Conservation (phyloP, 2,888 invertebrate species). For the Malachius bipustulatus region DNA sequence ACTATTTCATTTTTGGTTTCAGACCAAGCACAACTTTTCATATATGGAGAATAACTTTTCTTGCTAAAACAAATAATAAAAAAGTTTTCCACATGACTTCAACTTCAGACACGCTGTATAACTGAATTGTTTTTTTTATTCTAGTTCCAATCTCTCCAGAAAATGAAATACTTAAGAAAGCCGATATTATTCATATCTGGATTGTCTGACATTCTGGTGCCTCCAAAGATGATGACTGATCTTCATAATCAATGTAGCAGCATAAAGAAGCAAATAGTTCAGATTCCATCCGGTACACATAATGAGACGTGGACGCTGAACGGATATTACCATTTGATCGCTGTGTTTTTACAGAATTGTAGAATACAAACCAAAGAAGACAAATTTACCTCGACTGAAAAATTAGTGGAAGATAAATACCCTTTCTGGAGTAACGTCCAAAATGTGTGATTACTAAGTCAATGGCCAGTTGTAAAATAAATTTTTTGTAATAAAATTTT, state of each 20-base stretch:
- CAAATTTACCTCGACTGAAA: constrained; percentile 21
- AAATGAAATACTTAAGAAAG: constrained; percentile 58
- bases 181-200: constrained; percentile 86
- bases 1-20: too few species aligned
- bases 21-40: too few species aligned
- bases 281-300: constrained; percentile 76
- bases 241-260: constrained; percentile 66
- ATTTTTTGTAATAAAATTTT: too few species aligned
- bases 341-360: constrained; percentile 41
- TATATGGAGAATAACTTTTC: too few species aligned
- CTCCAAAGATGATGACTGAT: constrained; percentile 79
- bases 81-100: too few species aligned
- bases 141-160: constrained; percentile 61
- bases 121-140: constrained; percentile 28
- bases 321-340: constrained; percentile 56
- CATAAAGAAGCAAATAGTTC: constrained; percentile 60
- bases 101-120: too few species aligned
- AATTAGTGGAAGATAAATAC: constrained; percentile 17
- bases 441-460: constrained; percentile 23
- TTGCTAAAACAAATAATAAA: too few species aligned
- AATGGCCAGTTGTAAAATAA: too few species aligned
- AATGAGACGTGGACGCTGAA: constrained; percentile 90
- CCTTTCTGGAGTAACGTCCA: constrained; percentile 25
- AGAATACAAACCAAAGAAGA: constrained; percentile 23
- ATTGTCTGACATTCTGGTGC: constrained; percentile 74